Conservation (phyloP, 2,797 vertebrate species). For the Trachops cirrhosus region DNA sequence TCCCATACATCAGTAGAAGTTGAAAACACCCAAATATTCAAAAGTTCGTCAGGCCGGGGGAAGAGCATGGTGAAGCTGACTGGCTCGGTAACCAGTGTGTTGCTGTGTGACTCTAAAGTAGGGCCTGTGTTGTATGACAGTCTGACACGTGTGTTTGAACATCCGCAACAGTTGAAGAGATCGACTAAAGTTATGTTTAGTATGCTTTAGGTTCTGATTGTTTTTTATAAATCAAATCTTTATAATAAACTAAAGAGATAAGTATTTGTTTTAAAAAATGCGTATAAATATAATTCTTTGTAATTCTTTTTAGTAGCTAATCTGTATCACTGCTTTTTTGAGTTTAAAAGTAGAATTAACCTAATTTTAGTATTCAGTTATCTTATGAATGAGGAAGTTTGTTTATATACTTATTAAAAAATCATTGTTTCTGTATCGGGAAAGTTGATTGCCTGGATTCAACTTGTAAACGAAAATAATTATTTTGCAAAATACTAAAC, state of each 20-base stretch:
- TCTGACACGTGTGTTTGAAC: background rate
- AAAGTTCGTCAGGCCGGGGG: background rate
- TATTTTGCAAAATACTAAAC: background rate
- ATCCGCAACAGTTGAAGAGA: background rate
- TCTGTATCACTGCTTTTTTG: background rate
- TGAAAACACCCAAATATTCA: background rate
- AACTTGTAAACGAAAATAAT: background rate
- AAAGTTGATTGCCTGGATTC: background rate
- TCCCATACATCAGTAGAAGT: background rate
- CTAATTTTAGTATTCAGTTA: conserved; percentile 24
- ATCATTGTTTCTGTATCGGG: background rate
- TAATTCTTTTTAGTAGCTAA: background rate
- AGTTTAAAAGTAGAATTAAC: background rate
- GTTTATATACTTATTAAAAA: background rate
- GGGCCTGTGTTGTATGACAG: background rate
- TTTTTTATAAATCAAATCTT: conserved; percentile 15
- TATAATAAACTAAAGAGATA: background rate
- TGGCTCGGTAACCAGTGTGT: background rate
- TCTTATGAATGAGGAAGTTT: background rate
- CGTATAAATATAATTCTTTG: background rate
- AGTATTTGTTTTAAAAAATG: background rate
- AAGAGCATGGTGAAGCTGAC: background rate
- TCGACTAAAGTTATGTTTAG: conserved; percentile 5
- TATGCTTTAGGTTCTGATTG: background rate
- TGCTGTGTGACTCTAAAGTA: background rate